Conservation (phyloP, 1,140 invertebrate genomes). For the Phocides pigmalion region DNA sequence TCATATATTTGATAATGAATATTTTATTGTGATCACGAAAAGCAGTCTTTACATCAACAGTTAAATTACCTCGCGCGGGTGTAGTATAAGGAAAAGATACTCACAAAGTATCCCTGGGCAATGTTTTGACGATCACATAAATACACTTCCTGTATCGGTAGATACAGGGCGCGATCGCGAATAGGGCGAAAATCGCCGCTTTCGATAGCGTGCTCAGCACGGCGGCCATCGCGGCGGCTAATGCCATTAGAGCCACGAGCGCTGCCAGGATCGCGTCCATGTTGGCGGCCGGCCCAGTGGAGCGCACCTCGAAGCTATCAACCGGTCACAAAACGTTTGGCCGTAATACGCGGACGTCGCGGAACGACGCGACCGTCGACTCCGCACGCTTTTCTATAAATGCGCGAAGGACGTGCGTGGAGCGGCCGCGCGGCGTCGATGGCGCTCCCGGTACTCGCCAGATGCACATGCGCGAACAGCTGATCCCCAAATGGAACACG, state of each 20-base stretch:
- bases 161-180: constrained; percentile 82
- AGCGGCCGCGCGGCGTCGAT: constrained; percentile 56
- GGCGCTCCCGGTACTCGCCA: constrained; percentile 57
- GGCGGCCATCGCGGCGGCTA: constrained; percentile 82
- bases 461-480: constrained; percentile 80
- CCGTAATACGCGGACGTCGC: constrained; percentile 46
- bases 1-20: background rate
- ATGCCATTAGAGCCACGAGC: constrained; percentile 84
- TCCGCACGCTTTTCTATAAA: constrained; percentile 52
- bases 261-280: constrained; percentile 84
- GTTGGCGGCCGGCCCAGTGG: constrained; percentile 72
- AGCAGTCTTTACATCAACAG: background rate
- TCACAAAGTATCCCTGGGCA: constrained; percentile 85
- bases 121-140: constrained; percentile 84
- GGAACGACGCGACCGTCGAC: constrained; percentile 52
- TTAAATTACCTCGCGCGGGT: background rate
- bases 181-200: constrained; percentile 83
- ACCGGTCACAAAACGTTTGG: constrained; percentile 49
- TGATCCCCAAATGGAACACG: constrained; percentile 56
- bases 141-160: constrained; percentile 84
- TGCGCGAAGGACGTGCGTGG: constrained; percentile 63
- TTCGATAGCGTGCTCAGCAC: constrained; percentile 84
- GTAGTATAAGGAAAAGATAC: constrained; percentile 43
- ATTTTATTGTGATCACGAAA: background rate
- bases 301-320: constrained; percentile 52